These are phyloP conservation scores for Laterallus jamaicensis DNA, from an alignment of 2,113 vertebrate genomes.

Conservation along the genomic window DNA sequence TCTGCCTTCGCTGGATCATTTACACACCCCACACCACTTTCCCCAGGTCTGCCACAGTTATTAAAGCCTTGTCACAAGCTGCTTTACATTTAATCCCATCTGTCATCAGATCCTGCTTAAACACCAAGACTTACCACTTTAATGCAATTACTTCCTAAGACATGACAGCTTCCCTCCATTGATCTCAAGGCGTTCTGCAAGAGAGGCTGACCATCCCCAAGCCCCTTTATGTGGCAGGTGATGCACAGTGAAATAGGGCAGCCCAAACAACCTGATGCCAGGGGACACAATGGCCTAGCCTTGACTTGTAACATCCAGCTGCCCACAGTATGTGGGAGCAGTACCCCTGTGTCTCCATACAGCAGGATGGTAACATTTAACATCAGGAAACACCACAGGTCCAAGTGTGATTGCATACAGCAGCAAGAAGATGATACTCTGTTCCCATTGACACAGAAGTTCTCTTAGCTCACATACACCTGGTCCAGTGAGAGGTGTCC, in stretches of 20 bases:
- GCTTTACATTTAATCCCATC: constrained; percentile 61
- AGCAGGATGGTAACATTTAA: background rate
- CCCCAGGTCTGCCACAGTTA: constrained; percentile 53
- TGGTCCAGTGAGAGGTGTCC: too few relatives aligned
- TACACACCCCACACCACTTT: constrained; percentile 20
- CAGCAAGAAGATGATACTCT: background rate
- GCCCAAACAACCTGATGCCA: background rate
- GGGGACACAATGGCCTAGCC: background rate
- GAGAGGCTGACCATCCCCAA: background rate
- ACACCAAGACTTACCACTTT: constrained; percentile 39
- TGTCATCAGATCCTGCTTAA: constrained; percentile 61
- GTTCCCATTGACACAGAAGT: background rate
- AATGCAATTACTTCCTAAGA: constrained; percentile 31
- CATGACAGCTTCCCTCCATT: background rate
- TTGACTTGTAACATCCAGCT: background rate
- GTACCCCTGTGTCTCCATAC: background rate
- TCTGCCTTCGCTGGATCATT: background rate
- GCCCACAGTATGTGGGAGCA: background rate
- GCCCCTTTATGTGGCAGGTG: background rate
- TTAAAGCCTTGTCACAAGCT: constrained; percentile 44
- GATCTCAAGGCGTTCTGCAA: background rate
- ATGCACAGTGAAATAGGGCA: background rate
- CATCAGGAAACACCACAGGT: background rate
- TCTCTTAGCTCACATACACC: background rate
- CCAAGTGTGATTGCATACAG: background rate